Percentiles rank a stretch among this genome's conserved stretches.
These are phyloP conservation scores for Ameiurus melas DNA, from an alignment of 2,113 vertebrate species.

Conservation along the genomic window DNA sequence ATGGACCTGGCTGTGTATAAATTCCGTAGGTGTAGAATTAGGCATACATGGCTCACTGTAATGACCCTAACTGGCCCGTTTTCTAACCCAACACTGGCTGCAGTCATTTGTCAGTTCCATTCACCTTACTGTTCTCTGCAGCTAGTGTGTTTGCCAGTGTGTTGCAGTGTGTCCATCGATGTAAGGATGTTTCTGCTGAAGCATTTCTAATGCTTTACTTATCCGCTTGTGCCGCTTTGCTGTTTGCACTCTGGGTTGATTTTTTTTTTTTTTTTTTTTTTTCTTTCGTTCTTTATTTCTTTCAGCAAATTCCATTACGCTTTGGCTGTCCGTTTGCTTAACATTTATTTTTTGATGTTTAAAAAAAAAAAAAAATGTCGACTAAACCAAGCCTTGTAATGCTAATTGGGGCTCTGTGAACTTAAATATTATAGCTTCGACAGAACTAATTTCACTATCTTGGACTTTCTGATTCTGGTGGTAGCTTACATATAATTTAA, in stretches of 20 bases:
- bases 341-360: slow-evolving; percentile 38
- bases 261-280: not conserved
- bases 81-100: slow-evolving; percentile 40
- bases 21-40: not conserved
- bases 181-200: slow-evolving; percentile 59
- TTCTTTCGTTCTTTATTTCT: slow-evolving; percentile 29
- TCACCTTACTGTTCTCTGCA: slow-evolving; percentile 20
- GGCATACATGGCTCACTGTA: not conserved
- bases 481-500: not conserved
- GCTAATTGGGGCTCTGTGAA: slow-evolving; percentile 57
- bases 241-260: slow-evolving; percentile 43
- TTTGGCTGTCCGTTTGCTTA: slow-evolving; percentile 68
- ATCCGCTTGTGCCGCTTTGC: slow-evolving; percentile 49
- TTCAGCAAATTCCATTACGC: slow-evolving; percentile 65
- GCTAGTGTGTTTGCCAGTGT: slow-evolving; percentile 10
- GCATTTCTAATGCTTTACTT: slow-evolving; percentile 58
- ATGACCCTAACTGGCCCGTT: not conserved
- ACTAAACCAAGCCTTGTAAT: slow-evolving; percentile 48
- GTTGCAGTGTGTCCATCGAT: slow-evolving; percentile 52
- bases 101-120: slow-evolving; percentile 17
- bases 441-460: not conserved
- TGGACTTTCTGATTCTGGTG: not conserved
- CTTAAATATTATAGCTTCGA: not conserved
- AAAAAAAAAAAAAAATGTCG: not conserved
- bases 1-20: no score